Conservation (phyloP, 2,113 vertebrate genomes). For the Cercocebus atys region DNA sequence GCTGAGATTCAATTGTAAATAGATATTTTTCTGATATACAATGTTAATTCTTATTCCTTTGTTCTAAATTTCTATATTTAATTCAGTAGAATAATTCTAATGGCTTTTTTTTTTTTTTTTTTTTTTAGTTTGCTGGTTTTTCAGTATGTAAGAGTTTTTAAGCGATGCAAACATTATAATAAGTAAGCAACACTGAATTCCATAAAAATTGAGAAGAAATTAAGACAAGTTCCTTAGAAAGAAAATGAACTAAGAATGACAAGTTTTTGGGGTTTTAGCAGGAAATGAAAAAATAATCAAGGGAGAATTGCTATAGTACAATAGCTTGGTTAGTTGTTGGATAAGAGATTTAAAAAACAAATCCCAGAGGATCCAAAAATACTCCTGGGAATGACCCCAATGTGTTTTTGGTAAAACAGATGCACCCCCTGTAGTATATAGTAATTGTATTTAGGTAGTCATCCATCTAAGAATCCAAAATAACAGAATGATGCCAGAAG, state of each 20-base stretch:
- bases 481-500: background rate
- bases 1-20: conserved; percentile 17
- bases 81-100: conserved; percentile 36
- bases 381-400: background rate
- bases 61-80: conserved; percentile 29
- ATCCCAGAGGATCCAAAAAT: background rate
- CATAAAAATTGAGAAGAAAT: background rate
- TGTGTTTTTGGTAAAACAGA: background rate
- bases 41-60: conserved; percentile 11
- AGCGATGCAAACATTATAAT: conserved; percentile 17
- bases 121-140: conserved; percentile 26
- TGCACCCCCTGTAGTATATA: background rate
- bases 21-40: background rate
- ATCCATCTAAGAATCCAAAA: background rate
- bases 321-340: background rate
- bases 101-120: background rate
- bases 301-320: background rate
- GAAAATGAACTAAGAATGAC: background rate
- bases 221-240: conserved; percentile 18
- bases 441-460: background rate
- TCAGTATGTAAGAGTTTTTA: background rate
- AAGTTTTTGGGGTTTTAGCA: background rate
- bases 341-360: background rate
- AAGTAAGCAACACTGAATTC: background rate
- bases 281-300: background rate